Conservation (phyloP, 1,140 invertebrate genomes). For the Babylonia areolata region DNA sequence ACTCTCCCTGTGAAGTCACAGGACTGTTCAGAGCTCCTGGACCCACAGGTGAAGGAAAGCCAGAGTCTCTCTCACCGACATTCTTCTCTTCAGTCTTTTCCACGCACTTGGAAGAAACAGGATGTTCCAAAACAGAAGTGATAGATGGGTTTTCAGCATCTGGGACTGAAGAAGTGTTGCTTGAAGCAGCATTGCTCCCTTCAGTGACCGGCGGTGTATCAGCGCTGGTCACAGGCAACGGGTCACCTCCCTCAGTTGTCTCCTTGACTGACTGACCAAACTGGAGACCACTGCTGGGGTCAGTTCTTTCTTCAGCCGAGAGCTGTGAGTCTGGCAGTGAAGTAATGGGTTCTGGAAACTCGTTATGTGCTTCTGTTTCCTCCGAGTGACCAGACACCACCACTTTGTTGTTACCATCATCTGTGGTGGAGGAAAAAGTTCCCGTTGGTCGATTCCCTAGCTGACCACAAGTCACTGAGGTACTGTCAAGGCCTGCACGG, state of each 20-base stretch:
- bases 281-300: too few relatives aligned
- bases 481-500: not conserved
- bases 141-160: not conserved
- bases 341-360: not conserved
- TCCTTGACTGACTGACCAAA: not conserved
- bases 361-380: not conserved
- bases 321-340: not conserved
- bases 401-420: not conserved
- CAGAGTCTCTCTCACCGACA: too few relatives aligned
- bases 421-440: not conserved
- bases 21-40: not conserved
- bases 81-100: not conserved
- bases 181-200: not conserved
- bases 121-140: not conserved
- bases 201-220: not conserved
- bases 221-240: not conserved
- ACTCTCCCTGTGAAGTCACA: not conserved
- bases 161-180: not conserved
- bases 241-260: not conserved
- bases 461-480: not conserved
- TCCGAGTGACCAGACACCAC: not conserved
- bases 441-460: not conserved
- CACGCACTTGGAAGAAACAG: not conserved
- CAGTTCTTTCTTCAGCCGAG: not conserved
- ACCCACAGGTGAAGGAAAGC: too few relatives aligned